Percentiles rank a stretch among this genome's conserved stretches.
Evolutionary conservation across 2,797 vertebrate genomes (phyloP).

Genomic region (Enteromius treurensis): DNA sequence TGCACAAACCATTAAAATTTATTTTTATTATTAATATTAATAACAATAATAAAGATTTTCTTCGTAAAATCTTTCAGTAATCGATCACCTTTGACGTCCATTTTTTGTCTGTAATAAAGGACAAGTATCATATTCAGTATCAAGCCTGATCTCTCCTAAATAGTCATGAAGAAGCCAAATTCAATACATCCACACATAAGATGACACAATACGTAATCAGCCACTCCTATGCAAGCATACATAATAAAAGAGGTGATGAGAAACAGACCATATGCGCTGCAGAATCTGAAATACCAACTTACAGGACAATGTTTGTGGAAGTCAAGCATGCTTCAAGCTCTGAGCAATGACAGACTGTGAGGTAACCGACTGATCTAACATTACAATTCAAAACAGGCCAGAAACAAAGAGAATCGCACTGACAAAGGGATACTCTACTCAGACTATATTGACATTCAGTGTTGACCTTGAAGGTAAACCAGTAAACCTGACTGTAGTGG

Average conservation of each 20-base stretch:
- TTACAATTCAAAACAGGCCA: neutral
- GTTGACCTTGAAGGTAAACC: neutral
- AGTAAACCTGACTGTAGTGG: slow-evolving; percentile 55
- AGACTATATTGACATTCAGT: neutral
- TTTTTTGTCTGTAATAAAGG: neutral
- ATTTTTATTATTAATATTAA: neutral
- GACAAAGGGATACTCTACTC: neutral
- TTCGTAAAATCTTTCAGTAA: neutral
- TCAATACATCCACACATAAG: neutral
- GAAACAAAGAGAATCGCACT: neutral
- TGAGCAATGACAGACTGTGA: neutral
- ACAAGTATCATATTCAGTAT: neutral
- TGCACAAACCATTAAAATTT: neutral
- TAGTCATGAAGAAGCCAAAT: neutral
- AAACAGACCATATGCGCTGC: neutral
- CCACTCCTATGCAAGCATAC: neutral
- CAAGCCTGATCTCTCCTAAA: neutral
- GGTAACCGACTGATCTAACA: neutral
- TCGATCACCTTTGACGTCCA: neutral
- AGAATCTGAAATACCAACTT: neutral
- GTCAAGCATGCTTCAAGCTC: neutral
- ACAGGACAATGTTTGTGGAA: neutral
- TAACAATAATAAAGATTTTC: neutral
- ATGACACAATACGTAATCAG: neutral
- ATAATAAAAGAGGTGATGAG: neutral